Base-by-base conservation (phyloP, 2,888 invertebrate species). In the Erebia epiphron region DNA sequence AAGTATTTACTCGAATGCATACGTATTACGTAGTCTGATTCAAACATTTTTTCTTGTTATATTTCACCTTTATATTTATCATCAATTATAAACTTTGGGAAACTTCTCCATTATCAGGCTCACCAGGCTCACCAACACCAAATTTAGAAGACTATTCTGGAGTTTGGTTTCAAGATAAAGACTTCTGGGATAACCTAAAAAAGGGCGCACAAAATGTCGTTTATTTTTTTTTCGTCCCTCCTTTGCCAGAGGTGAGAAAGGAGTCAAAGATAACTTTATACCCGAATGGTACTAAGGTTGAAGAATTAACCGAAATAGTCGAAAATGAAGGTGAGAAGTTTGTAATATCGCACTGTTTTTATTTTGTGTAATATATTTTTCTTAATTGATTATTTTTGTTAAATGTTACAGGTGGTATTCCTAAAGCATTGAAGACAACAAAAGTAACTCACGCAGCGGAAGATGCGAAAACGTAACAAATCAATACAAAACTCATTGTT, bases 221-320 rank as follows among this genome's bases (percentile, higher is more conserved):
- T 13, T 83, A 83, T 52, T 74, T 86, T 50, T n/a, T 83, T 61
- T 75, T 85, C 70, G 73, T 86, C 9, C 73, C 79, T 9, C 71
- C 76, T n/a, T 73, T 74, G 57, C 80, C 83, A 14, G 76, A 77
- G 16, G 70, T 85, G 2, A 82, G 85, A 68, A 84, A 76, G 70
- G 79, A 84, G 2, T 82, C 76, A 5, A 81, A 75, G 61, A 84
- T 79, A 0, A 85, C 80, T 5, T 76, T 84, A 41, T 80, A 80
- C 63, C 78, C 85, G 1, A 88, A 90, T 62, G 90, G 89, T 1
- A 88, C 89, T 10, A 76, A 81, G 41, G 69, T 85, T 58, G 82
- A 84, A 75, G 85, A 86, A 65, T 70, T 74, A 1, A 81, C 73
- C 8, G 84, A 85, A 70, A 76, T 63, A 46, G 69, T 68, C 14